These are phyloP conservation scores for Thyatira batis DNA, from an alignment of 2,888 invertebrate genomes.

Conservation along the genomic window DNA sequence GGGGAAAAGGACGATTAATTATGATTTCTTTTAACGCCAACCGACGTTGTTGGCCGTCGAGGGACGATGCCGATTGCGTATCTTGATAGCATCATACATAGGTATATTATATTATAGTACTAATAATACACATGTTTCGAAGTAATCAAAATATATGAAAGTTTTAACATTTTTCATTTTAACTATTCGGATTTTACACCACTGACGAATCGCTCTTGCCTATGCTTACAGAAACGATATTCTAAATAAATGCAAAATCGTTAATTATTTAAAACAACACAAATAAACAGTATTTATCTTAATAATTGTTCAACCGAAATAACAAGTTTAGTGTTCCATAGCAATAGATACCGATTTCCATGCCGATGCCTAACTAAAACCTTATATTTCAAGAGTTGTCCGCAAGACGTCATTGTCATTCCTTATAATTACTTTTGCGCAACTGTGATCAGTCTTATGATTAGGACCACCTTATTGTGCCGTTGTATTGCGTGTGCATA, in stretches of 20 bases:
- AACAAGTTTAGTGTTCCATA: slow-evolving; percentile 4
- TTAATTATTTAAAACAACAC: no score
- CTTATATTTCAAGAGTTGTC: slow-evolving; percentile 48
- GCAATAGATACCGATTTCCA: slow-evolving; percentile 16
- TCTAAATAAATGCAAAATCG: no score
- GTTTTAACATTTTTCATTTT: no score
- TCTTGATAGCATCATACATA: neutral
- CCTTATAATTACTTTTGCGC: slow-evolving; percentile 69
- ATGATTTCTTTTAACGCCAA: slow-evolving; percentile 76
- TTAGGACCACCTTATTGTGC: slow-evolving; percentile 71
- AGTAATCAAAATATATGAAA: no score
- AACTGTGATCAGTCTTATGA: slow-evolving; percentile 51
- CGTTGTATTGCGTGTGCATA: slow-evolving; percentile 67
- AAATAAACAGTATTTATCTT: no score
- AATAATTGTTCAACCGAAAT: no score
- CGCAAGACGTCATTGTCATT: slow-evolving; percentile 63
- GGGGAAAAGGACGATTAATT: slow-evolving; percentile 74
- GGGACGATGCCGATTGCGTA: slow-evolving; percentile 44
- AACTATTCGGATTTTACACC: no score
- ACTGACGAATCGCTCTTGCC: no score
- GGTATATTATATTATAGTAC: no score
- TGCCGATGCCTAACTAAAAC: slow-evolving; percentile 36
- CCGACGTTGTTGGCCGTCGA: slow-evolving; percentile 49
- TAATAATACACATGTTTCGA: no score
- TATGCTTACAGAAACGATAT: no score